Conservation (phyloP, 2,113 vertebrate species). For the Chelonoidis abingdonii region DNA sequence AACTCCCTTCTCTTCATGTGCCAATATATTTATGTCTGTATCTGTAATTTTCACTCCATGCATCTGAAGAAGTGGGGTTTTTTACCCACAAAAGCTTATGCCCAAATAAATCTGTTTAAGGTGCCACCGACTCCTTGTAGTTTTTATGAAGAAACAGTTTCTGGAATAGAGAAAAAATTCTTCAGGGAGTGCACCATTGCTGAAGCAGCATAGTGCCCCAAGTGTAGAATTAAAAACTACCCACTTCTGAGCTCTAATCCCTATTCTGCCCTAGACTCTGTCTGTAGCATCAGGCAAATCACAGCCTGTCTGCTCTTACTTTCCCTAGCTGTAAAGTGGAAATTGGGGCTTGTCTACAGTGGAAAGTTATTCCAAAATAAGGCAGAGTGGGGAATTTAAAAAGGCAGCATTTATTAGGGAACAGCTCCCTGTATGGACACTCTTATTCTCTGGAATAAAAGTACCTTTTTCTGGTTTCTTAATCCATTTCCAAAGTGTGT, state of each 20-base stretch:
- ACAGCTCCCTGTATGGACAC: not conserved
- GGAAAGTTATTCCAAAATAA: not conserved
- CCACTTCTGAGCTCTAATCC: fast-evolving
- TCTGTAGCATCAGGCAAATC: not conserved
- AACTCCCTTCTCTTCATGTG: too few relatives aligned
- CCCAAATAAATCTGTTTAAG: too few relatives aligned
- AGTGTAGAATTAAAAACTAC: not conserved
- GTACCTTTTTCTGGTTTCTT: not conserved
- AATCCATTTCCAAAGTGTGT: not conserved
- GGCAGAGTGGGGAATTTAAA: not conserved
- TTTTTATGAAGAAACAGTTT: not conserved
- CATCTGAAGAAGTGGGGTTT: too few relatives aligned
- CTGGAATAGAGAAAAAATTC: not conserved
- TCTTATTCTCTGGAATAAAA: not conserved
- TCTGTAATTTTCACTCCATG: too few relatives aligned
- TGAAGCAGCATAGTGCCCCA: not conserved
- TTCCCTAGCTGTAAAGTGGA: not conserved
- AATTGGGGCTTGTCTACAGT: not conserved
- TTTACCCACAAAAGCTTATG: too few relatives aligned
- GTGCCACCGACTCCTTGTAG: not conserved
- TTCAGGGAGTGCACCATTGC: not conserved
- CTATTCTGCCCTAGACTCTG: not conserved
- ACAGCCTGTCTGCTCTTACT: not conserved
- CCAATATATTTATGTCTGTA: too few relatives aligned
- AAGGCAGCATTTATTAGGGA: not conserved